These are phyloP conservation scores for Eriocheir sinensis DNA, from an alignment of 1,140 invertebrate species.

Conservation along the genomic window DNA sequence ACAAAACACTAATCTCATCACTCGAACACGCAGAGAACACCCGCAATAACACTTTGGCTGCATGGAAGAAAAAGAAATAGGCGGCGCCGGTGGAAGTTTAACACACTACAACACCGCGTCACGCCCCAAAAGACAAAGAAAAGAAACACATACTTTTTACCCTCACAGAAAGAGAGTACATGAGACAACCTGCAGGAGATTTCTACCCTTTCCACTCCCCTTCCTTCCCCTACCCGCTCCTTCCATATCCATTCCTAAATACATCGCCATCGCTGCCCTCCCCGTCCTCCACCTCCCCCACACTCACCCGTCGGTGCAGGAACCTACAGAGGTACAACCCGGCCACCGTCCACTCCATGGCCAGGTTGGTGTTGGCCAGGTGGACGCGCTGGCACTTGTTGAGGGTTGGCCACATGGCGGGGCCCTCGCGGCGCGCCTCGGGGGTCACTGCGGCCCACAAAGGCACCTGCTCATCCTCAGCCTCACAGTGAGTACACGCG, in stretches of 20 bases:
- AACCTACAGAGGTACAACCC: conserved; percentile 66
- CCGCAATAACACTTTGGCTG: too few relatives aligned
- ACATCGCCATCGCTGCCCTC: too few relatives aligned
- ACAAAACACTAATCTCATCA: not conserved
- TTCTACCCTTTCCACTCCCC: too few relatives aligned
- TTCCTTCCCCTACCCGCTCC: too few relatives aligned
- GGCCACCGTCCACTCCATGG: conserved; percentile 74
- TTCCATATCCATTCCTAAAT: too few relatives aligned
- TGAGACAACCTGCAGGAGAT: too few relatives aligned
- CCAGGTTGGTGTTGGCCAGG: conserved; percentile 67
- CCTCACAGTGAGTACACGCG: not conserved
- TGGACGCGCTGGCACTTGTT: conserved; percentile 72
- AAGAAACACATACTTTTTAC: too few relatives aligned
- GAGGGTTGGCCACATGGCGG: conserved; percentile 69
- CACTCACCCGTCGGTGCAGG: conserved; percentile 67
- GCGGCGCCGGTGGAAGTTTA: too few relatives aligned
- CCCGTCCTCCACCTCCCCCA: not conserved
- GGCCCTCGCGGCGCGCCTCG: not conserved
- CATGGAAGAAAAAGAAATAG: too few relatives aligned
- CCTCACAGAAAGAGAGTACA: too few relatives aligned
- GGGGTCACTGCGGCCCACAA: conserved; percentile 37
- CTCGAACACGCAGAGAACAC: not conserved
- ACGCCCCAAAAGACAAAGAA: too few relatives aligned
- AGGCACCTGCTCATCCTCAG: not conserved
- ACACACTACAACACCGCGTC: too few relatives aligned